Conservation (phyloP, 2,797 vertebrate genomes). For the Tiaroga cobitis region DNA sequence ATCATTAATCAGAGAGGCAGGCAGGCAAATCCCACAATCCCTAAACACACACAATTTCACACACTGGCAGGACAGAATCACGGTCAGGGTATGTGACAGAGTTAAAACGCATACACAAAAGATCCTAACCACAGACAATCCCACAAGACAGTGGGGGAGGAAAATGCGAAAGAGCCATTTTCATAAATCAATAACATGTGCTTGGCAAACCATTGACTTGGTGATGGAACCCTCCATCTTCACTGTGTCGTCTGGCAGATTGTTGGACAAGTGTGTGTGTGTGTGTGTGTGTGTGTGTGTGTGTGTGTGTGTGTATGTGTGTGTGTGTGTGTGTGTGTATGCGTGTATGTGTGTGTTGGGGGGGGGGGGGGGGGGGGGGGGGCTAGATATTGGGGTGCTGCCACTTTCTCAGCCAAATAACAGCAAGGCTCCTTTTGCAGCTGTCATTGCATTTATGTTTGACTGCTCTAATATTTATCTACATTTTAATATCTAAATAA, state of each 20-base stretch:
- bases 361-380: too few relatives aligned
- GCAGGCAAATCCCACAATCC: constrained; percentile 50
- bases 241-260: constrained; percentile 57
- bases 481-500: not conserved
- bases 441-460: constrained; percentile 51
- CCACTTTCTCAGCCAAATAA: constrained; percentile 61
- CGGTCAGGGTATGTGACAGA: constrained; percentile 60
- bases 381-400: constrained; percentile 20
- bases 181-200: constrained; percentile 74
- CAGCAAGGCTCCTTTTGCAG: constrained; percentile 56
- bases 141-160: constrained; percentile 55
- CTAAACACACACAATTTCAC: constrained; percentile 63
- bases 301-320: constrained; percentile 11
- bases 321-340: constrained; percentile 29
- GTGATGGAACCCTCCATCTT: constrained; percentile 50
- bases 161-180: constrained; percentile 62
- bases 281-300: constrained; percentile 47
- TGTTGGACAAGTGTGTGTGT: constrained; percentile 25
- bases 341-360: constrained; percentile 45
- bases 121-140: constrained; percentile 62
- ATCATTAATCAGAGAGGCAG: constrained; percentile 60
- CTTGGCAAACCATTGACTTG: constrained; percentile 51
- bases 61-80: constrained; percentile 43
- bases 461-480: not conserved
- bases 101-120: constrained; percentile 62